Base-by-base conservation (phyloP, 2,888 invertebrate species). In the Cryptus armator region DNA sequence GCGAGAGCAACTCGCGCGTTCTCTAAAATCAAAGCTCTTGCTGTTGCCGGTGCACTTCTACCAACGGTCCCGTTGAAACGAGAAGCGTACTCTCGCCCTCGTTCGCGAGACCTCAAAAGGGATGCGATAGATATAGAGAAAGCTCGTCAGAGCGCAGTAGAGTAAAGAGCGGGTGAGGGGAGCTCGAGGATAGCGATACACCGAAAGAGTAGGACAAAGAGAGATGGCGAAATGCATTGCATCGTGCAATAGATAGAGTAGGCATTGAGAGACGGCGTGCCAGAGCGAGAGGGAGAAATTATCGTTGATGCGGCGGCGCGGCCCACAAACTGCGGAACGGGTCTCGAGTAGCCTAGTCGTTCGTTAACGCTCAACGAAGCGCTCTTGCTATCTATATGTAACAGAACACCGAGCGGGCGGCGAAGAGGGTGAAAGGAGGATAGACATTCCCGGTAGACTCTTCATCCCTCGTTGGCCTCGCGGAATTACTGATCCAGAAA, bases 401-500 rank as follows among this genome's bases (percentile, higher is more conserved):
- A 48, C 64, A 70, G 59, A 19, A 37, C 37, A 24, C 9, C 37
- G 37, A 37, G 37, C 37, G 37, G 37, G 37, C 6, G 37, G 5
- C 37, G 44, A 16, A 44, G 48, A 32, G 32, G 48, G n/a, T 44
- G 7, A 56, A 19, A 19, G 48, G 70, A 12, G 51, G 56, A 48
- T 24, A 10, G 46, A 16, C 46, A 14, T 48, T 70, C 59, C 59
- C 46, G 14, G 46, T 51, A 79, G 78, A 71, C 51, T 37, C 70
- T 51, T 53, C 71, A 37, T 80, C 51, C 44, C 71, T 24, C 53
- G 62, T 56, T 56, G 66, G 53, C 29, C 12, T 53, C 12, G 51
- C 72, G 66, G 64, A 80, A 72, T 80, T 80, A 72, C 79, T 80
- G 64, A 80, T 80, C 79, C 71, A 72, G 79, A 72, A 72, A 72